Evolutionary conservation across 1,140 invertebrate species (phyloP).

Genomic region (Panagrolaimus sp.): DNA sequence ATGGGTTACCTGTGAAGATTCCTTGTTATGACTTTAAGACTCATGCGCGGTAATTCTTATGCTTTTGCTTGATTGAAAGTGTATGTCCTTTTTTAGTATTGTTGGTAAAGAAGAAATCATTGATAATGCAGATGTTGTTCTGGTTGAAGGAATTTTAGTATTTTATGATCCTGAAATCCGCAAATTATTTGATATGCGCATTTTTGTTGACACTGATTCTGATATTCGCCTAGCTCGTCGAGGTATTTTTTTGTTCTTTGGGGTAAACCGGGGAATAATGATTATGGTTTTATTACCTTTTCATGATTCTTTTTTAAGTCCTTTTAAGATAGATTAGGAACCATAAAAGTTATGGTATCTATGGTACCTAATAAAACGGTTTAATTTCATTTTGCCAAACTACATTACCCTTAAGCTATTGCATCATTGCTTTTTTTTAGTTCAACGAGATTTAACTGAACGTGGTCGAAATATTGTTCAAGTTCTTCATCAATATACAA

Average conservation of each 20-base stretch:
- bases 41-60: conserved; percentile 70
- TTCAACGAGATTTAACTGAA: conserved; percentile 64
- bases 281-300: conserved; percentile 14
- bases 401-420: neutral
- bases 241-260: conserved; percentile 65
- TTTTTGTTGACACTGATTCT: conserved; percentile 94
- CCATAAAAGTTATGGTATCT: too few species aligned
- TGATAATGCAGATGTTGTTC: conserved; percentile 92
- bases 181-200: conserved; percentile 94
- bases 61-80: conserved; percentile 5
- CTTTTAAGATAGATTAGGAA: too few species aligned
- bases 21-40: conserved; percentile 83
- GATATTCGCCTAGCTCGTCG: conserved; percentile 87
- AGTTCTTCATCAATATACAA: conserved; percentile 91
- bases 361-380: too few species aligned
- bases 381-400: neutral
- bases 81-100: neutral
- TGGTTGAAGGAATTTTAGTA: conserved; percentile 94
- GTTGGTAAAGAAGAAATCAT: conserved; percentile 71
- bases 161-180: conserved; percentile 90
- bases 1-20: conserved; percentile 77
- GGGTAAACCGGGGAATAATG: neutral
- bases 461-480: conserved; percentile 84
- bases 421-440: conserved; percentile 28
- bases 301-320: conserved; percentile 12